phyloP scores from a whole-genome alignment of 2,113 vertebrate genomes.

The Acinonyx jubatus region DNA sequence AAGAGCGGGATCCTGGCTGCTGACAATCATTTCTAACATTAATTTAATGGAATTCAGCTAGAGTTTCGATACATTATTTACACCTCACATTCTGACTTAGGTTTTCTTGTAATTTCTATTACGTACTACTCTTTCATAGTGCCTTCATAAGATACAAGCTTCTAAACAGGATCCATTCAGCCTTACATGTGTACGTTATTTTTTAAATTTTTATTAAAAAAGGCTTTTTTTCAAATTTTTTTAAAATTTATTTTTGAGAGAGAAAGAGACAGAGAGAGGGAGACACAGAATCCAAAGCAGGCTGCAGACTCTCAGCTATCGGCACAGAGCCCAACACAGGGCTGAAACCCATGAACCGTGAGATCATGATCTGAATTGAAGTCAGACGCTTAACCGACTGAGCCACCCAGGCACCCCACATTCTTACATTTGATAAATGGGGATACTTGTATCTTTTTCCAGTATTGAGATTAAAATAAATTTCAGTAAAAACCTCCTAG shows the following conservation, averaged over 20 bases:
- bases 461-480: neutral
- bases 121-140: neutral
- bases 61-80: neutral
- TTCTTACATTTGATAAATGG: neutral
- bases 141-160: neutral
- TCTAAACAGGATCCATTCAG: neutral
- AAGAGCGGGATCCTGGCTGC: neutral
- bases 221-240: too few species aligned
- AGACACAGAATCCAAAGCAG: too few species aligned
- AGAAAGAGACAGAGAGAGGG: too few species aligned
- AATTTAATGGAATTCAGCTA: neutral
- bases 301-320: too few species aligned
- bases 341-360: too few species aligned
- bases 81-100: neutral
- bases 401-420: neutral
- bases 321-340: too few species aligned
- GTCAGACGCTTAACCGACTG: too few species aligned
- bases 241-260: too few species aligned
- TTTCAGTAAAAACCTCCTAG: conserved; percentile 19
- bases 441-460: neutral
- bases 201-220: too few species aligned
- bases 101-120: neutral
- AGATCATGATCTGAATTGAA: too few species aligned
- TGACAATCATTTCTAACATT: conserved; percentile 7
- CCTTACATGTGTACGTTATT: neutral